Evolutionary conservation across 2,113 vertebrate genomes (phyloP), one percentile per base, ranked within the genome.

Genomic region (Oryzias javanicus): DNA sequence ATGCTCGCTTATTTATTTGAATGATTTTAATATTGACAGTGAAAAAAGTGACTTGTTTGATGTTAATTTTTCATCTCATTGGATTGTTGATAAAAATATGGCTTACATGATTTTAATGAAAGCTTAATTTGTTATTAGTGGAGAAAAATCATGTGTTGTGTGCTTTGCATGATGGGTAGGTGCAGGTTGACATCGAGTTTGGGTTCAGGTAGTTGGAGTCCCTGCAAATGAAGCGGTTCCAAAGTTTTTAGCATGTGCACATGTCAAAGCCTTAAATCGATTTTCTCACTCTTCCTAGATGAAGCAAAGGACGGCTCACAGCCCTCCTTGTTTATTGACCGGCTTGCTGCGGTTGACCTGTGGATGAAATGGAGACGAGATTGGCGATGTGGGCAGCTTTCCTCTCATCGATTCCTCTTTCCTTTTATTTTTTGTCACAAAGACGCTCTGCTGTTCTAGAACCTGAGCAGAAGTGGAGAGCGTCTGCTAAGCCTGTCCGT

Each of bases 321-420:
- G 78, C 62, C 78, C 74, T 76, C 70, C 76, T 70, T 54, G 62
- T 73, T 56, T 83, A 87, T 89, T 77, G 87, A 89, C 78, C 46
- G 58, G 17, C 74, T 63, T 58, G 75, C 76, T 71, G 78, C 62
- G 83, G 81, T 73, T 77, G 83, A 81, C 73, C 80, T 64, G 79
- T 61, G 80, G 82, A 82, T 80, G 78, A 84, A 84, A 87, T 79
- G 57, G 69, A 85, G 77, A 79, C 70, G 70, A 80, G 78, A 79
- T 82, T 67, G 64, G 60, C 56, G 72, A 81, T 73, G 77, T 72
- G 75, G 68, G 61, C 72, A 59, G 75, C 78, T 57, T 74, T 72
- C 69, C 17, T 58, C 48, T 14, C 47, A 86, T 88, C 55, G 83
- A 84, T 86, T 77, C 49, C n/a, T 61, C 8, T 35, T 29, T 29